phyloP scores from a whole-genome alignment of 2,797 vertebrate genomes.

The Pygocentrus nattereri region DNA sequence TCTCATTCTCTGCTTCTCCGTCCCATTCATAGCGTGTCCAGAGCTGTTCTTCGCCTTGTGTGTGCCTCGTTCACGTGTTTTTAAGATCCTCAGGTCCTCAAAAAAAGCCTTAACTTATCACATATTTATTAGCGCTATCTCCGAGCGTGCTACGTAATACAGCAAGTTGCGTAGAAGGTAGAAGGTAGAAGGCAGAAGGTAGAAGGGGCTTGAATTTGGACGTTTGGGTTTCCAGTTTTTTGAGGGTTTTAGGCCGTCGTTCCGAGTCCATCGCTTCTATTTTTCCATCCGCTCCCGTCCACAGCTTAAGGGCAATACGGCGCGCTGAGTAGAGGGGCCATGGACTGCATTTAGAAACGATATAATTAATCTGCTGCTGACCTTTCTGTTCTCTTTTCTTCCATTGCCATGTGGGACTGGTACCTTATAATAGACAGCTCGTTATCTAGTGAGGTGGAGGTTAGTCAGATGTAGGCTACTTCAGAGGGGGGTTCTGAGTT shows the following conservation, averaged over 20 bases:
- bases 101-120: conserved; percentile 85
- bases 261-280: conserved; percentile 64
- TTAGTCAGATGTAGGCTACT: conserved; percentile 74
- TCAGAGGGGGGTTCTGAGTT: conserved; percentile 69
- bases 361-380: conserved; percentile 75
- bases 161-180: conserved; percentile 42
- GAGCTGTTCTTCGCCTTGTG: conserved; percentile 83
- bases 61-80: conserved; percentile 86
- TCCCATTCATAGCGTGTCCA: conserved; percentile 65
- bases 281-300: conserved; percentile 67
- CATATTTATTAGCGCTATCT: conserved; percentile 68
- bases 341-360: conserved; percentile 68
- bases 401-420: conserved; percentile 74
- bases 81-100: conserved; percentile 85
- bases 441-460: conserved; percentile 73
- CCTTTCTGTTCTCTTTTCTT: conserved; percentile 71
- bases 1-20: conserved; percentile 60
- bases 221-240: no score
- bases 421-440: conserved; percentile 76
- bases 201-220: conserved; percentile 21
- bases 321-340: conserved; percentile 73
- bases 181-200: conserved; percentile 38
- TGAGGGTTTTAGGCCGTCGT: conserved; percentile 38
- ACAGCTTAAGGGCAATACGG: conserved; percentile 71
- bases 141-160: conserved; percentile 61